Conservation (phyloP, 2,888 invertebrate species). For the Cephus spinipes region DNA sequence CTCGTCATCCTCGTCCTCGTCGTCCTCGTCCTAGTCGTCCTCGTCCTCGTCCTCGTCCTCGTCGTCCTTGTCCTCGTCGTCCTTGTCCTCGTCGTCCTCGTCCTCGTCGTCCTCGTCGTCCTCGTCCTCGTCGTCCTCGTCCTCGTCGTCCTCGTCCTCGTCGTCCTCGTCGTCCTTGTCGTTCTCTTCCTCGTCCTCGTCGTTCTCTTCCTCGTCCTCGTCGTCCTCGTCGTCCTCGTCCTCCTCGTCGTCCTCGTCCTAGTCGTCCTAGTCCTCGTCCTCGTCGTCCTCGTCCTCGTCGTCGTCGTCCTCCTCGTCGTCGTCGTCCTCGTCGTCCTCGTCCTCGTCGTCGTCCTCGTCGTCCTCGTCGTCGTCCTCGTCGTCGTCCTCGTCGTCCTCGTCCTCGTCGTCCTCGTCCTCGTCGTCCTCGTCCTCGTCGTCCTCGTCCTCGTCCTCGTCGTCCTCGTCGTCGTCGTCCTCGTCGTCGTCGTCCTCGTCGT, state of each 20-base stretch:
- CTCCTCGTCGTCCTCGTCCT: slow-evolving; percentile 44
- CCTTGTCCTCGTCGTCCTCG: neutral
- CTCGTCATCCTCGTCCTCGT: no score
- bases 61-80: no score
- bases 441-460: neutral
- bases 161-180: slow-evolving; percentile 50
- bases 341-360: slow-evolving; percentile 1
- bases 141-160: slow-evolving; percentile 53
- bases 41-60: no score
- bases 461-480: neutral
- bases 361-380: no score
- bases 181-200: no score
- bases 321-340: slow-evolving; percentile 30
- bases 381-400: slow-evolving; percentile 3
- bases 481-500: neutral
- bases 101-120: no score
- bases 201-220: slow-evolving; percentile 40
- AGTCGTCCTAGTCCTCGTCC: no score
- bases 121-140: slow-evolving; percentile 51
- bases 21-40: no score
- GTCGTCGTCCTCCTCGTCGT: slow-evolving; percentile 42
- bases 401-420: neutral
- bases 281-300: slow-evolving; percentile 43
- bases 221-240: slow-evolving; percentile 47
- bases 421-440: neutral